These are phyloP conservation scores for Schizothorax lantsangensis DNA, from an alignment of 2,797 vertebrate genomes.

Conservation along the genomic window DNA sequence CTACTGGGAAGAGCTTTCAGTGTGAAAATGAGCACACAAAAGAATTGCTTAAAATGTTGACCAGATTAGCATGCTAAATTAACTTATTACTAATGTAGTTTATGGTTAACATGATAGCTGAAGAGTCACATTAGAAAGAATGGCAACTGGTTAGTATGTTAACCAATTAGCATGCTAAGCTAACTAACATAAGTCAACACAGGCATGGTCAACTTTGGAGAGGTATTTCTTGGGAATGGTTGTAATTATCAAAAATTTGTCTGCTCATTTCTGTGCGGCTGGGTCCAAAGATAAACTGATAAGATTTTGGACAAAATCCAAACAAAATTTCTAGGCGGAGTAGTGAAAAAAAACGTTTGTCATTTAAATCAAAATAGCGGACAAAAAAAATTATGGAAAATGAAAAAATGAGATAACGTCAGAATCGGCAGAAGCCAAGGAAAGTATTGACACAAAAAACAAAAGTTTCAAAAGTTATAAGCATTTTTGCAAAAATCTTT, in stretches of 20 bases:
- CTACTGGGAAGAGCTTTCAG: neutral
- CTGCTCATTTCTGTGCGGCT: neutral
- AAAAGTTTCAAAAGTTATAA: no score
- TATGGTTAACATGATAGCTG: no score
- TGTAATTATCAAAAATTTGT: neutral
- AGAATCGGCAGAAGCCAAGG: neutral
- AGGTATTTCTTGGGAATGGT: neutral
- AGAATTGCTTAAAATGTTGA: no score
- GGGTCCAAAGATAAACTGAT: neutral
- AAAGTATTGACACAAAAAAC: neutral
- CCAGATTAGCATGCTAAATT: no score
- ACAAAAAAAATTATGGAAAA: no score
- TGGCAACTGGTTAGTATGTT: neutral
- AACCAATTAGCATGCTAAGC: neutral
- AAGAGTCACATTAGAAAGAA: neutral
- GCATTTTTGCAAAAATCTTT: neutral
- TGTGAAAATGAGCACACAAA: neutral
- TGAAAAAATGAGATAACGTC: no score
- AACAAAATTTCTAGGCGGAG: neutral
- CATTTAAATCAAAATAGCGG: no score
- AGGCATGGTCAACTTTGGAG: neutral
- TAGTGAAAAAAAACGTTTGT: neutral
- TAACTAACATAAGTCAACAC: neutral
- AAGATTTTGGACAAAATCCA: neutral
- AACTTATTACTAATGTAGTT: no score